Conservation (phyloP, 2,888 invertebrate species). For the Macaria liturata region DNA sequence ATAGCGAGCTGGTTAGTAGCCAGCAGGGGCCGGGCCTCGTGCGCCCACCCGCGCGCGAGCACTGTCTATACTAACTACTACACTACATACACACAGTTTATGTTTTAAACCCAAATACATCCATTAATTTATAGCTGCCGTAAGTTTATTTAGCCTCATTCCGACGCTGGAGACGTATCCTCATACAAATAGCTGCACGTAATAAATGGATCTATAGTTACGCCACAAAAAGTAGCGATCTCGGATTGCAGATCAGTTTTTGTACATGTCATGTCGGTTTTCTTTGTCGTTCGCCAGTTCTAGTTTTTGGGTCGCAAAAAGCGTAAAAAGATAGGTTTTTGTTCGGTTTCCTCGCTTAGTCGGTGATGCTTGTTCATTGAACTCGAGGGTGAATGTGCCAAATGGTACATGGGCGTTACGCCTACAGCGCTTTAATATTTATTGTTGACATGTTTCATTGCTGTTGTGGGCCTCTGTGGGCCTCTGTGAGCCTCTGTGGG, state of each 20-base stretch:
- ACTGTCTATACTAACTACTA: conserved; percentile 39
- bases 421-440: conserved; percentile 47
- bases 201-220: conserved; percentile 36
- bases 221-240: conserved; percentile 33
- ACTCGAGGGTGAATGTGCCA: conserved; percentile 59
- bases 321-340: conserved; percentile 37
- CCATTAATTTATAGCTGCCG: conserved; percentile 19
- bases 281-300: conserved; percentile 25
- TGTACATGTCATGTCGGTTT: conserved; percentile 31
- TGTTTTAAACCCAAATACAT: conserved; percentile 36
- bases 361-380: conserved; percentile 52
- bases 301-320: conserved; percentile 25
- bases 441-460: conserved; percentile 33
- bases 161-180: conserved; percentile 23
- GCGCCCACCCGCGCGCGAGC: conserved; percentile 55
- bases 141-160: conserved; percentile 16
- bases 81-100: conserved; percentile 27
- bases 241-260: conserved; percentile 45
- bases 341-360: conserved; percentile 42
- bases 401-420: conserved; percentile 49
- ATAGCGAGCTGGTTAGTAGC: conserved; percentile 44
- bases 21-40: conserved; percentile 21
- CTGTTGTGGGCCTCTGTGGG: conserved; percentile 2
- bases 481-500: conserved; percentile 3
- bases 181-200: conserved; percentile 26